phyloP scores from a whole-genome alignment of 92 coral and sea anemone genomes.

The Metridium senile region DNA sequence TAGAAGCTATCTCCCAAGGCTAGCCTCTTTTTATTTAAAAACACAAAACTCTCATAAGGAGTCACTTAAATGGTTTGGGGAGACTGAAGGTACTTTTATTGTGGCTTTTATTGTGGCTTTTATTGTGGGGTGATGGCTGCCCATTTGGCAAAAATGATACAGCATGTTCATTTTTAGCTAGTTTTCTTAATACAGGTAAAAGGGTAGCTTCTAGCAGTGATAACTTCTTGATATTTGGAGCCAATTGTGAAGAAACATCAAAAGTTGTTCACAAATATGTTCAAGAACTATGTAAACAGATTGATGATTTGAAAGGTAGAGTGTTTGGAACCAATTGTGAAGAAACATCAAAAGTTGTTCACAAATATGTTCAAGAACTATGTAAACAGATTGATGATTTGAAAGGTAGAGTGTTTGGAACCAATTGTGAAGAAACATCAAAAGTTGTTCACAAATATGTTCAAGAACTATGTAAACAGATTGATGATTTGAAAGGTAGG shows the following conservation, averaged over 20 bases:
- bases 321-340: slow-evolving; percentile 76
- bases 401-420: slow-evolving; percentile 72
- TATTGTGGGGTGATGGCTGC: slow-evolving; percentile 77
- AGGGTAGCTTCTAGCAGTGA: slow-evolving; percentile 72
- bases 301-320: slow-evolving; percentile 58
- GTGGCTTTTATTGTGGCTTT: too few relatives aligned
- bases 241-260: slow-evolving; percentile 64
- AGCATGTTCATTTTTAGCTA: slow-evolving; percentile 64
- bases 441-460: slow-evolving; percentile 56
- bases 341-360: slow-evolving; percentile 59
- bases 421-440: slow-evolving; percentile 66
- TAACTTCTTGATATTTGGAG: slow-evolving; percentile 72
- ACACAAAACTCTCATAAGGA: slow-evolving; percentile 41
- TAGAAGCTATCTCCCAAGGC: slow-evolving; percentile 59
- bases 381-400: slow-evolving; percentile 64
- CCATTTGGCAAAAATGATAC: slow-evolving; percentile 73
- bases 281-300: slow-evolving; percentile 54
- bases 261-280: slow-evolving; percentile 55
- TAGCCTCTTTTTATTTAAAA: slow-evolving; percentile 55
- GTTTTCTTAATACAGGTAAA: slow-evolving; percentile 70
- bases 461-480: slow-evolving; percentile 53
- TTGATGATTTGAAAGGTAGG: slow-evolving; percentile 57
- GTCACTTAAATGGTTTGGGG: slow-evolving; percentile 77
- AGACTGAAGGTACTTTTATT: slow-evolving; percentile 64
- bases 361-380: slow-evolving; percentile 47